phyloP scores from a whole-genome alignment of 92 coral and sea anemone species.

The Palythoa heliodiscus region DNA sequence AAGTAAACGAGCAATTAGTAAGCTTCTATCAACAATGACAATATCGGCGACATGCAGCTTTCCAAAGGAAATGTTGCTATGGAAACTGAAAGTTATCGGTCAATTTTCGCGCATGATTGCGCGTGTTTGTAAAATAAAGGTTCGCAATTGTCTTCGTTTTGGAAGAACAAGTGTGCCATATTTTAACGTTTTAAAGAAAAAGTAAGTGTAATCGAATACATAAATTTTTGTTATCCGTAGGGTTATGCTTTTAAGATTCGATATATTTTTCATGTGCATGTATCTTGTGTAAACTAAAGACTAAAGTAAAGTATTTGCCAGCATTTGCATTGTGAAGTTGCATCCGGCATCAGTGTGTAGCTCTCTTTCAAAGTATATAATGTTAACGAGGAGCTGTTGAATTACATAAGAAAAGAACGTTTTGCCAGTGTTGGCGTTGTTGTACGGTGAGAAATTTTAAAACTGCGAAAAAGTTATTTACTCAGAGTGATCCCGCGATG shows the following conservation, averaged over 20 bases:
- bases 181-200: conserved; percentile 2
- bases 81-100: conserved; percentile 15
- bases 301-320: background rate
- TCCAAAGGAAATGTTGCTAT: conserved; percentile 17
- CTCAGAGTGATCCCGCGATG: background rate
- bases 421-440: too few relatives aligned
- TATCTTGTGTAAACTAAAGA: background rate
- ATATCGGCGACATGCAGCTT: background rate
- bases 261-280: too few relatives aligned
- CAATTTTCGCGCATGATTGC: background rate
- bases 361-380: background rate
- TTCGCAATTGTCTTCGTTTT: background rate
- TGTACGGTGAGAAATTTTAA: background rate
- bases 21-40: background rate
- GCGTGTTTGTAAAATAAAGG: background rate
- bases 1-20: background rate
- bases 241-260: too few relatives aligned
- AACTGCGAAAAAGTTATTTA: background rate
- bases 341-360: background rate
- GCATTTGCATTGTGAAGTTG: background rate
- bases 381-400: background rate
- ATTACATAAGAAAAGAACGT: background rate
- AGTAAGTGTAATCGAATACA: background rate
- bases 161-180: background rate
- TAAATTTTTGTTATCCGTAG: background rate